These are phyloP conservation scores for Cheilosia grossa DNA, from an alignment of 2,888 invertebrate species.

Conservation along the genomic window DNA sequence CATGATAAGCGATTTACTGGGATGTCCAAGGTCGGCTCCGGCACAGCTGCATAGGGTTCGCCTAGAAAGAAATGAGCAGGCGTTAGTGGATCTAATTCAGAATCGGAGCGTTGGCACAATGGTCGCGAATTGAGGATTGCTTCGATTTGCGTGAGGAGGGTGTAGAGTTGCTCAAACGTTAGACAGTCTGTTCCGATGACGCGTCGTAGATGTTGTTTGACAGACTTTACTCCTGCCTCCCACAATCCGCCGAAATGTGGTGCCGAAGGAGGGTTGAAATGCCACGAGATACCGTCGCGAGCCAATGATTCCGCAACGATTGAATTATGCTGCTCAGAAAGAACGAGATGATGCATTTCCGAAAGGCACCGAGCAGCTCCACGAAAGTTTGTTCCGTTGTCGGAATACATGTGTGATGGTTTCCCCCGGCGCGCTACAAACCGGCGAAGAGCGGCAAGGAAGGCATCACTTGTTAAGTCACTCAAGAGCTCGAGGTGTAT, in stretches of 20 bases:
- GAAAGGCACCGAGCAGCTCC: conserved; percentile 25
- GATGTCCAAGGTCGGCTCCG: background rate
- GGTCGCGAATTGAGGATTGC: conserved; percentile 26
- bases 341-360: conserved; percentile 35
- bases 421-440: conserved; percentile 55
- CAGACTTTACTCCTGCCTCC: conserved; percentile 49
- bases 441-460: conserved; percentile 43
- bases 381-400: conserved; percentile 59
- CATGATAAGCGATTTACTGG: conserved; percentile 3
- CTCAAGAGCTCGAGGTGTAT: conserved; percentile 48
- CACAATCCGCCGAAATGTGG: conserved; percentile 61
- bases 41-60: background rate
- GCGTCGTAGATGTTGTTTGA: conserved; percentile 29
- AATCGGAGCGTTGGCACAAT: background rate
- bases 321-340: conserved; percentile 14
- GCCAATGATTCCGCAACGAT: conserved; percentile 48
- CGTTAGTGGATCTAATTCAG: conserved; percentile 22
- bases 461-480: conserved; percentile 45
- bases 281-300: conserved; percentile 49
- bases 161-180: conserved; percentile 8
- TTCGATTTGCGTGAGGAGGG: conserved; percentile 1
- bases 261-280: conserved; percentile 61
- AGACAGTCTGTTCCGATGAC: background rate
- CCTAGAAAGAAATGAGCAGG: conserved; percentile 31
- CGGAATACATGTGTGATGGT: conserved; percentile 44